Conservation (phyloP, 2,888 invertebrate genomes). For the Saturnia japonica region DNA sequence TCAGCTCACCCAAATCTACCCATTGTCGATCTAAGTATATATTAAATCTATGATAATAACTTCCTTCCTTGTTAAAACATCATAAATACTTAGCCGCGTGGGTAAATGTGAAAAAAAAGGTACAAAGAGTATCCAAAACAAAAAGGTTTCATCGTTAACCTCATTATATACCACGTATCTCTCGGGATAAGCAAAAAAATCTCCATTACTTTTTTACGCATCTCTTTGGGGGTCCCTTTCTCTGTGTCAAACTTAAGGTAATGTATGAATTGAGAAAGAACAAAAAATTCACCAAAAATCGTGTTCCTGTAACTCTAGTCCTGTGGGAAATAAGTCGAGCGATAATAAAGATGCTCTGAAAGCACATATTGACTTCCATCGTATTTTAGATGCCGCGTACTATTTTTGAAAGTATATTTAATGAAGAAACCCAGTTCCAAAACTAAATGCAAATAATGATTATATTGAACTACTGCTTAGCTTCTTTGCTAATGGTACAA, state of each 20-base stretch:
- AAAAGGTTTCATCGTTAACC: conserved; percentile 14
- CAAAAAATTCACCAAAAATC: background rate
- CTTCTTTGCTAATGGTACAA: background rate
- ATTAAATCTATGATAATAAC: no score
- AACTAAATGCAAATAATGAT: background rate
- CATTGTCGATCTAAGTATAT: no score
- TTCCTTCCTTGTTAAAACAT: no score
- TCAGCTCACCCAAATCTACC: no score
- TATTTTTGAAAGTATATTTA: background rate
- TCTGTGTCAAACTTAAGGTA: conserved; percentile 1
- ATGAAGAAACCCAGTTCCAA: background rate
- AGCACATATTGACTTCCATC: background rate
- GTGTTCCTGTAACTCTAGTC: background rate
- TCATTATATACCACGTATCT: conserved; percentile 9
- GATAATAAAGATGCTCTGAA: background rate
- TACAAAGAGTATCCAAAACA: background rate
- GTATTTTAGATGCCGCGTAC: background rate
- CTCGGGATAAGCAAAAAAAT: conserved; percentile 12
- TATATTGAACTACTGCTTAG: background rate
- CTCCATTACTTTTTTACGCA: conserved; percentile 6
- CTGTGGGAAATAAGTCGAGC: background rate
- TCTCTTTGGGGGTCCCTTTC: background rate
- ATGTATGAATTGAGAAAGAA: background rate
- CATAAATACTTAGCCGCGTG: no score
- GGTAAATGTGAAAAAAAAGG: background rate